Base-by-base conservation (phyloP, 92 coral and sea anemone species). In the Phymanthus crucifer region DNA sequence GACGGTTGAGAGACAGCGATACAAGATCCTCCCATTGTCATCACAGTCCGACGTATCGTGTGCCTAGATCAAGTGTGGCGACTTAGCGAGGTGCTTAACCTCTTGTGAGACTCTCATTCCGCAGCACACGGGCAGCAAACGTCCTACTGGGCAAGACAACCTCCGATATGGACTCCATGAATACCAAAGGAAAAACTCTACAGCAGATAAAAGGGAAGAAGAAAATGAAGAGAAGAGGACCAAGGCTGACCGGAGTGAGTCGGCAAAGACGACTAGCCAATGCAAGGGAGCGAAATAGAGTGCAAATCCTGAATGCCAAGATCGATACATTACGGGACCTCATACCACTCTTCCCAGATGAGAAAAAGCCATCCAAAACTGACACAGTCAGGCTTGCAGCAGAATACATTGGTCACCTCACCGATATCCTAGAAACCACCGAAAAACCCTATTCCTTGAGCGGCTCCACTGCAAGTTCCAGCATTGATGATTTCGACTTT, bases 361-460 rank as follows among this genome's bases (percentile, higher is more conserved):
- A 92, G 76, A 92, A 92, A 87, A 90, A 87, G 34, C 97, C 97
- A 23, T 90, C 97, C 45, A 92, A 92, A 80, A 92, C 97, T 4
- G 97, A 92, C 57, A 92, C 97, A 32, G 92, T 92, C 64, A 77
- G 94, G 32, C 81, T 92, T 50, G 97, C 97, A 6, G 97, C 97
- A 17, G 91, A 90, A 43, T 92, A 92, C 77, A 92, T 92, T 52
- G 85, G 87, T 23, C 89, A 90, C 47, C 88, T 92, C 4, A 92
- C 97, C 4, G 97, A 92, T 32, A 91, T 92, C 34, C 52, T 92
- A 31, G 90, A 92, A 73, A 74, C 88, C 52, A 82, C 97, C 17
- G 88, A 87, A 32, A 79, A 78, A 54, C 82, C 85, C 14, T 82
- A 80, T 6, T 32, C 86, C 5, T 27, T 71, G 29, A 65, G 79